phyloP scores from a whole-genome alignment of 2,113 vertebrate species.

The Cyanocitta stelleri region DNA sequence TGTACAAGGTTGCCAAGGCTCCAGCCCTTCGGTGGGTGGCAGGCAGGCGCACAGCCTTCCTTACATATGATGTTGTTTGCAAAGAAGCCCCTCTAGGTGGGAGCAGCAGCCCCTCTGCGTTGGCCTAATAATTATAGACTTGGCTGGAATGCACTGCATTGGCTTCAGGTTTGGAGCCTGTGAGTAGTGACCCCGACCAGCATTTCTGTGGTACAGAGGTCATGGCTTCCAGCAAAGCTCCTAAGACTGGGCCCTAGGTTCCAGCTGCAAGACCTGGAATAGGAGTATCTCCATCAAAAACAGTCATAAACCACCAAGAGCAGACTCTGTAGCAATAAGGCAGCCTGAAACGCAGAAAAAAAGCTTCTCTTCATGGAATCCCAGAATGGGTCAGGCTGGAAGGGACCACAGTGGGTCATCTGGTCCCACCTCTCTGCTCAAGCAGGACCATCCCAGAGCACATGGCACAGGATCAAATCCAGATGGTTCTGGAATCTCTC shows the following conservation, averaged over 20 bases:
- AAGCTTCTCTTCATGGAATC: background rate
- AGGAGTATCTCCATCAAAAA: background rate
- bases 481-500: background rate
- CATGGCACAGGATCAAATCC: background rate
- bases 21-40: background rate
- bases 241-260: background rate
- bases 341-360: background rate
- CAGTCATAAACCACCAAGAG: background rate
- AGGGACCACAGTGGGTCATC: background rate
- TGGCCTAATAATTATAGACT: background rate
- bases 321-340: background rate
- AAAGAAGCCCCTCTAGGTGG: background rate
- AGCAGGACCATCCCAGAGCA: background rate
- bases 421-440: background rate
- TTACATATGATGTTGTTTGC: accelerated
- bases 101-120: background rate
- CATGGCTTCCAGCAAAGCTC: background rate
- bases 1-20: background rate
- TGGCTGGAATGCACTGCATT: background rate
- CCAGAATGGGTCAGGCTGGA: background rate
- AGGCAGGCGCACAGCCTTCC: background rate
- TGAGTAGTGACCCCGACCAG: accelerated
- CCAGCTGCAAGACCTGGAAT: background rate
- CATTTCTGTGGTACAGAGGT: accelerated
- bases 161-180: background rate